Percentiles rank a stretch among this genome's conserved stretches.
These are phyloP conservation scores for Actinemys pallida DNA, from an alignment of 2,113 vertebrate genomes.

Conservation along the genomic window DNA sequence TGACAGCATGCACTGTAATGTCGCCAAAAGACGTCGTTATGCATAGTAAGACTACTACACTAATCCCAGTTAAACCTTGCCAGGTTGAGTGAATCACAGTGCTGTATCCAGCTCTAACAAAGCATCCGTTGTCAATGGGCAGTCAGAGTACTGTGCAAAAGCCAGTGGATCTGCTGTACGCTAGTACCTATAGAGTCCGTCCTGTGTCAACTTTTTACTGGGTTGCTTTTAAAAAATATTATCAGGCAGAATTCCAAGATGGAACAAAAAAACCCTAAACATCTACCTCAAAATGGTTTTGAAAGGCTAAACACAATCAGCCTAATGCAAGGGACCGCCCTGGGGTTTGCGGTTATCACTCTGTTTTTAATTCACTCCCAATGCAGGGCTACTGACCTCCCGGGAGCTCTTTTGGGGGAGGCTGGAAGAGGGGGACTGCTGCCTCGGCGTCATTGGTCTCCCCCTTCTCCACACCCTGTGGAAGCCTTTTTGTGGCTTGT, in stretches of 20 bases:
- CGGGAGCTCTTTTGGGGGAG: background rate
- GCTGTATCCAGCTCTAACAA: background rate
- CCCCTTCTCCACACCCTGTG: background rate
- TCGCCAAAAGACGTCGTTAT: constrained; percentile 31
- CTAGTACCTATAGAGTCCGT: background rate
- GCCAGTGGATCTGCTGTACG: background rate
- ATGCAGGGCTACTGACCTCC: background rate
- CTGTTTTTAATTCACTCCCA: background rate
- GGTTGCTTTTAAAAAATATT: constrained; percentile 2
- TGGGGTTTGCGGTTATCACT: background rate
- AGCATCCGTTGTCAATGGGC: background rate
- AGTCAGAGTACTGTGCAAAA: background rate
- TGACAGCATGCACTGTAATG: background rate
- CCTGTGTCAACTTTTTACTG: background rate
- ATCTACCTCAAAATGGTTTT: background rate
- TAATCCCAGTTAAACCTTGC: constrained; percentile 54
- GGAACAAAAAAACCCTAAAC: background rate
- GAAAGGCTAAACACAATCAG: background rate
- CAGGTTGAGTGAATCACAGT: background rate
- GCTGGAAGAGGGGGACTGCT: background rate
- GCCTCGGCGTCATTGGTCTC: background rate
- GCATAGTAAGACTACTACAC: constrained; percentile 46
- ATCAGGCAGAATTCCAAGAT: background rate
- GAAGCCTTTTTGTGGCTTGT: background rate
- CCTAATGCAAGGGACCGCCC: background rate